phyloP scores from a whole-genome alignment of 2,113 vertebrate genomes.

The Pteronura brasiliensis region DNA sequence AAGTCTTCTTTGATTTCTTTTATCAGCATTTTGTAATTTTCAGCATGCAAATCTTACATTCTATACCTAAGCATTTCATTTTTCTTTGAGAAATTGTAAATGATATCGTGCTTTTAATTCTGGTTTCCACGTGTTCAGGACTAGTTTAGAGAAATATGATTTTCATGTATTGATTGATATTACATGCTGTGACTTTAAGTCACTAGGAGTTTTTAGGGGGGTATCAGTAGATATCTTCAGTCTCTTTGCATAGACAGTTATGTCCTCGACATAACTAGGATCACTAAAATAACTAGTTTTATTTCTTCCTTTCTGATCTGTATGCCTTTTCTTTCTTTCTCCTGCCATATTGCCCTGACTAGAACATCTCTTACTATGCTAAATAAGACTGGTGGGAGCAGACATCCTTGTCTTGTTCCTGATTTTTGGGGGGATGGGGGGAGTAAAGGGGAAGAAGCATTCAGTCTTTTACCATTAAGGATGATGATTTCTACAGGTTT shows the following conservation, averaged over 20 bases:
- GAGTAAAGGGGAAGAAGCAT: neutral
- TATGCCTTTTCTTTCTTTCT: neutral
- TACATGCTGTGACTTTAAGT: neutral
- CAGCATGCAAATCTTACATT: neutral
- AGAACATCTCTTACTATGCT: neutral
- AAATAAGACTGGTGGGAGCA: neutral
- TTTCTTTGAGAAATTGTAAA: conserved; percentile 11
- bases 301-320: neutral
- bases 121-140: neutral
- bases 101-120: neutral
- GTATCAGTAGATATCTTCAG: neutral
- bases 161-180: neutral
- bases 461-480: neutral
- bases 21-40: neutral
- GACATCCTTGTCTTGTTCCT: neutral
- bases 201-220: neutral
- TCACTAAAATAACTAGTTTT: no score
- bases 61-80: neutral
- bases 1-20: neutral
- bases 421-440: neutral
- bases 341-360: neutral
- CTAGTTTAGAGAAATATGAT: neutral
- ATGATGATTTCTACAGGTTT: neutral
- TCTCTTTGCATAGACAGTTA: neutral
- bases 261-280: neutral